These are phyloP conservation scores for Orchestes rusci DNA, from an alignment of 2,888 invertebrate genomes.

Conservation along the genomic window DNA sequence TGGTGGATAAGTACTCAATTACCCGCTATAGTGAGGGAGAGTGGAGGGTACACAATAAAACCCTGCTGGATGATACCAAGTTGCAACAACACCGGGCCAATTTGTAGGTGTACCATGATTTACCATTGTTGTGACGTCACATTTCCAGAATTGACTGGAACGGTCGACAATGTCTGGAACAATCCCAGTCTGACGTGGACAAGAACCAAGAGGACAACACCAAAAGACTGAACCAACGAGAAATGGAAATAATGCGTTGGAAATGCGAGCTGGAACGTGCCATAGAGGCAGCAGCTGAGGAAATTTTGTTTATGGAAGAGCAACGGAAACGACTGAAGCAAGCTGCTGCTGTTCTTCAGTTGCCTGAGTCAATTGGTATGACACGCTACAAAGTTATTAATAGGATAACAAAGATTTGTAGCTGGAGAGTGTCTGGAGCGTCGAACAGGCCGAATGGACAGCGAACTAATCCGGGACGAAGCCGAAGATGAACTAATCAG, in stretches of 20 bases:
- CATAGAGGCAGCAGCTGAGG: slow-evolving; percentile 60
- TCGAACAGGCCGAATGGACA: slow-evolving; percentile 59
- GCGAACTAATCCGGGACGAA: slow-evolving; percentile 67
- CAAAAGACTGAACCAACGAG: slow-evolving; percentile 56
- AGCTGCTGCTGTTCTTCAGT: slow-evolving; percentile 57
- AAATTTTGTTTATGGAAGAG: slow-evolving; percentile 60
- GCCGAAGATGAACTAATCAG: slow-evolving; percentile 72
- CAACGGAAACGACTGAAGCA: slow-evolving; percentile 62
- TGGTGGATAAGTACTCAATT: slow-evolving; percentile 68
- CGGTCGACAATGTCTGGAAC: slow-evolving; percentile 56
- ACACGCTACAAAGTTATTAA: too few species aligned
- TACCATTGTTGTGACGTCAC: neutral
- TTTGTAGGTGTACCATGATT: slow-evolving; percentile 30
- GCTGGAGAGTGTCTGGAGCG: slow-evolving; percentile 68
- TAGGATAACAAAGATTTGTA: too few species aligned
- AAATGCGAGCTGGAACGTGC: slow-evolving; percentile 67
- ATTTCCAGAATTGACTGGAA: slow-evolving; percentile 50
- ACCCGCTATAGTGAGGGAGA: slow-evolving; percentile 65
- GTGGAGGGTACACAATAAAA: slow-evolving; percentile 52
- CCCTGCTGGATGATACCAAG: slow-evolving; percentile 36
- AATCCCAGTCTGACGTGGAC: slow-evolving; percentile 58
- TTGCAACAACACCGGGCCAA: slow-evolving; percentile 37
- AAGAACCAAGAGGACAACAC: slow-evolving; percentile 63
- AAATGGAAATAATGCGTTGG: slow-evolving; percentile 65
- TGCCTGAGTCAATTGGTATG: slow-evolving; percentile 64